Evolutionary conservation across 2,888 invertebrate species (phyloP).

Genomic region (Stegana nigrithorax): DNA sequence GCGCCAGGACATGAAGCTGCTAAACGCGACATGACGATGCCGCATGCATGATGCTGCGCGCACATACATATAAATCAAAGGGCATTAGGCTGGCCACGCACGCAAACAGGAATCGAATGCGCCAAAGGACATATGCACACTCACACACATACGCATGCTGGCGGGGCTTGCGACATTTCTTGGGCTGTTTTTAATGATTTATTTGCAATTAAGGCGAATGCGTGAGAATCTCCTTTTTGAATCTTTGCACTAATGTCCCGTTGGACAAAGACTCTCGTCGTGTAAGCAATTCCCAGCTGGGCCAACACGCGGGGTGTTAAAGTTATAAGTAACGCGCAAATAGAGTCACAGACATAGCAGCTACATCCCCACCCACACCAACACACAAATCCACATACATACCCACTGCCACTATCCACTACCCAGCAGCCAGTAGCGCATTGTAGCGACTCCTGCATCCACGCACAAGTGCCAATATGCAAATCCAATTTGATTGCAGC

Average conservation of each 20-base stretch:
- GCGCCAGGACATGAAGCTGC: slow-evolving; percentile 29
- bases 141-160: slow-evolving; percentile 13
- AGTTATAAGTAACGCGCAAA: slow-evolving; percentile 2
- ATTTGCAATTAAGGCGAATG: slow-evolving; percentile 61
- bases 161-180: slow-evolving; percentile 2
- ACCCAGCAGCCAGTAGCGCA: too few species aligned
- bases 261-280: slow-evolving; percentile 32
- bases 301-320: slow-evolving; percentile 6
- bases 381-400: too few species aligned
- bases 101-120: too few species aligned
- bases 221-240: slow-evolving; percentile 50
- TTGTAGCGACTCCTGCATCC: too few species aligned
- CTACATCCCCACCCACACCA: too few species aligned
- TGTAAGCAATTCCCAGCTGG: slow-evolving; percentile 29
- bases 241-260: slow-evolving; percentile 46
- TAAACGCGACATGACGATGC: slow-evolving; percentile 53
- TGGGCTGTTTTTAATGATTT: slow-evolving; percentile 63
- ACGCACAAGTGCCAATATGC: slow-evolving; percentile 54
- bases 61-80: slow-evolving; percentile 63
- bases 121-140: too few species aligned
- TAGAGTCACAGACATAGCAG: not conserved
- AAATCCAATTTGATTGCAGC: slow-evolving; percentile 60
- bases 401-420: too few species aligned
- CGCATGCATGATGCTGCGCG: slow-evolving; percentile 27
- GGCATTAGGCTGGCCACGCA: slow-evolving; percentile 46